Percentiles rank a stretch among this genome's conserved stretches.
Evolutionary conservation across 2,888 invertebrate species (phyloP).

Genomic region (Plebejus melissa): DNA sequence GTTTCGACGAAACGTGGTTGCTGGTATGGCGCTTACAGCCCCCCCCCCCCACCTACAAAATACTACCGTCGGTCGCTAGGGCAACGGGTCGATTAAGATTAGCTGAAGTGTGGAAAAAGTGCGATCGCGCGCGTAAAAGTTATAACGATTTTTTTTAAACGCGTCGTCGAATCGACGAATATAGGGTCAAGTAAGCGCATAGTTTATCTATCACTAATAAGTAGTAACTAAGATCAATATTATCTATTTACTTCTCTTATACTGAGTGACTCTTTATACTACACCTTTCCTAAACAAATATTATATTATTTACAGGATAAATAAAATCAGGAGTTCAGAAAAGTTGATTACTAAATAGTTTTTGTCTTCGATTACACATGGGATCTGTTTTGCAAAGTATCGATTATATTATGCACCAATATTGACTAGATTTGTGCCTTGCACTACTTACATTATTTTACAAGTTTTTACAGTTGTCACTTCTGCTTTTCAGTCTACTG

Average conservation of each 20-base stretch:
- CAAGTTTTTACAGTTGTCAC: conserved; percentile 13
- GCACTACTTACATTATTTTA: conserved; percentile 36
- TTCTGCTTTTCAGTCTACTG: conserved; percentile 34
- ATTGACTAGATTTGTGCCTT: conserved; percentile 41
- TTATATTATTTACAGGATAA: background rate
- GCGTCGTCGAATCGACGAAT: no score
- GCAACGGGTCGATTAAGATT: no score
- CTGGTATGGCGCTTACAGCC: no score
- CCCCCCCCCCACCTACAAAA: no score
- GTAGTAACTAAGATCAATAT: background rate
- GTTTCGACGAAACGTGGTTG: no score
- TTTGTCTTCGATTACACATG: background rate
- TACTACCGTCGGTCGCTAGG: no score
- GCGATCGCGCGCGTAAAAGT: no score
- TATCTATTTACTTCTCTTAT: background rate
- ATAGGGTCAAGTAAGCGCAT: background rate
- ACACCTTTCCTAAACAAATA: background rate
- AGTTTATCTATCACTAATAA: background rate
- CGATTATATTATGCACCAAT: conserved; percentile 25
- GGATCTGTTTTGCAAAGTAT: conserved; percentile 33
- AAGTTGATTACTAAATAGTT: background rate
- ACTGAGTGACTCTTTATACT: background rate
- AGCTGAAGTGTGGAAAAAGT: no score
- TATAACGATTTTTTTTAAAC: no score
- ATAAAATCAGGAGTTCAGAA: background rate